These are phyloP conservation scores for Sarcoramphus papa DNA, from an alignment of 2,797 vertebrate genomes.

Conservation along the genomic window DNA sequence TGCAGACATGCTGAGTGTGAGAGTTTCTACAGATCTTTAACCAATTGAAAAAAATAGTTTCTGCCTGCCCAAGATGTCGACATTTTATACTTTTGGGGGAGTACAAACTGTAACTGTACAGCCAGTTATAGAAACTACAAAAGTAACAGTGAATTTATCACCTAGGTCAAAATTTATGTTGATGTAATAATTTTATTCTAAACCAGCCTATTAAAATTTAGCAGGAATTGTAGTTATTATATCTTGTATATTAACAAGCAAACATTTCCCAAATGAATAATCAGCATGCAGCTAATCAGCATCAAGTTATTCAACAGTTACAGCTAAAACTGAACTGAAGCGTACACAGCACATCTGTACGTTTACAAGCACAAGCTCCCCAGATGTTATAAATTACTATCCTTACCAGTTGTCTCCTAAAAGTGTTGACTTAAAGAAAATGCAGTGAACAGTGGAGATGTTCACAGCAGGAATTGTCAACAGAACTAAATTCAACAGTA, in stretches of 20 bases:
- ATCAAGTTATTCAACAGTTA: background rate
- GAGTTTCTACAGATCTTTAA: background rate
- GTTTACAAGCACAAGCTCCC: constrained; percentile 5
- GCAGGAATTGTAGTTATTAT: background rate
- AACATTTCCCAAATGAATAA: constrained; percentile 6
- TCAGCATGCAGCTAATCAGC: background rate
- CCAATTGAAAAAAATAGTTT: background rate
- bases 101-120: background rate
- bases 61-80: background rate
- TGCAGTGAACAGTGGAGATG: constrained; percentile 43
- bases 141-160: background rate
- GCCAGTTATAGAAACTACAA: background rate
- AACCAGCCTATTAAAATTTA: background rate
- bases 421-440: constrained; percentile 57
- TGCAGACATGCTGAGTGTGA: background rate
- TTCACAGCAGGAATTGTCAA: constrained; percentile 64
- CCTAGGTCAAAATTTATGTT: background rate
- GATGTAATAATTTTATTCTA: background rate
- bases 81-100: background rate
- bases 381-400: constrained; percentile 63
- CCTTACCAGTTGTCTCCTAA: constrained; percentile 44
- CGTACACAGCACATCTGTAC: constrained; percentile 12
- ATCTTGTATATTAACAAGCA: background rate
- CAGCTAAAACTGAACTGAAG: background rate
- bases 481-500: constrained; percentile 30